Conservation (phyloP, 2,797 vertebrate genomes). For the Galago senegalensis region DNA sequence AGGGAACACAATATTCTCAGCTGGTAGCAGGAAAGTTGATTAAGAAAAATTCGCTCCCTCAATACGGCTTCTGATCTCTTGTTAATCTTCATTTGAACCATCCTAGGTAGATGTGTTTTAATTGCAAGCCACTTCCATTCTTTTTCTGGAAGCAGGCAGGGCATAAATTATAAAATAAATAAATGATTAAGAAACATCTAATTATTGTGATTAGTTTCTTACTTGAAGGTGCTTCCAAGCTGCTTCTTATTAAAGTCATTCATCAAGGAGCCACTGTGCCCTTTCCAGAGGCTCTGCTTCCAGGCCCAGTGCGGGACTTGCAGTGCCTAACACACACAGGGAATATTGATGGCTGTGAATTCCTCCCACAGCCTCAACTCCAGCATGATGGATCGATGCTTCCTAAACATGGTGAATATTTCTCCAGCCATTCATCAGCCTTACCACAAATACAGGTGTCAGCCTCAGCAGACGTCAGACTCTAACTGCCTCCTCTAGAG, state of each 20-base stretch:
- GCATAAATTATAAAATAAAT: slow-evolving; percentile 80
- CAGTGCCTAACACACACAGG: slow-evolving; percentile 63
- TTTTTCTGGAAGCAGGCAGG: slow-evolving; percentile 75
- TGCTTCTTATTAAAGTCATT: slow-evolving; percentile 77
- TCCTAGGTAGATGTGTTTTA: slow-evolving; percentile 70
- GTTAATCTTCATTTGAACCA: slow-evolving; percentile 76
- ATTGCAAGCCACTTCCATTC: slow-evolving; percentile 71
- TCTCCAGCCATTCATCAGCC: slow-evolving; percentile 91
- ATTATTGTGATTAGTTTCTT: slow-evolving; percentile 77
- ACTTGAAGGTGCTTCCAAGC: slow-evolving; percentile 67
- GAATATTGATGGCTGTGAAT: slow-evolving; percentile 58
- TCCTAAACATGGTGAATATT: slow-evolving; percentile 88
- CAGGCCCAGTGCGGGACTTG: not conserved
- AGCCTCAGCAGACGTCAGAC: slow-evolving; percentile 88
- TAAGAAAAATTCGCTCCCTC: slow-evolving; percentile 78
- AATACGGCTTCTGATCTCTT: not conserved
- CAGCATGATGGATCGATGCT: slow-evolving; percentile 90
- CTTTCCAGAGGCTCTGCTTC: slow-evolving; percentile 65
- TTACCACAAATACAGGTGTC: slow-evolving; percentile 91
- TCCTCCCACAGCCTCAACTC: slow-evolving; percentile 71
- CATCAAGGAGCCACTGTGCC: slow-evolving; percentile 30
- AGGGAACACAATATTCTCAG: not conserved
- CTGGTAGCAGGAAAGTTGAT: slow-evolving; percentile 62
- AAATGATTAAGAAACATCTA: slow-evolving; percentile 84
- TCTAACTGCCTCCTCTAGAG: slow-evolving; percentile 87